Base-by-base conservation (phyloP, 2,113 vertebrate species). In the Anolis sagrei region DNA sequence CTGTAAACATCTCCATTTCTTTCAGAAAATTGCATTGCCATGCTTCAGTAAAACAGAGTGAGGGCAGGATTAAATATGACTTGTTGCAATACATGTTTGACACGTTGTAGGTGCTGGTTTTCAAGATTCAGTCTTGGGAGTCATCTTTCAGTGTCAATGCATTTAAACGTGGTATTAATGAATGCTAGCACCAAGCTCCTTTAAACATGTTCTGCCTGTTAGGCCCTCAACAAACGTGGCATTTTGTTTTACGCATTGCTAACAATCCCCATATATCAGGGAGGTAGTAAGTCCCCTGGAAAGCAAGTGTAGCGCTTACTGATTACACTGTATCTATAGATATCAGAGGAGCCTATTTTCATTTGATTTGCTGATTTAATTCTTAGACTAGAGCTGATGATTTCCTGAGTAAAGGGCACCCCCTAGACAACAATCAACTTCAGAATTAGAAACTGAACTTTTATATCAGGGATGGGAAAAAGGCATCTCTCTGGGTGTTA, bases 71-170 rank as follows among this genome's bases (percentile, higher is more conserved):
- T 51, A n/a, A 54, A 8, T 39, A 5, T 0, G 0, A 18, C 2
- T 84, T 0, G 0, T 1, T 61, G 32, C 54, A 73, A 16, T 5
- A 0, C 23, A 32, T 76, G 48, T 83, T 2, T 0, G 0, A 51
- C 21, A 49, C 1, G 2, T 21, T 48, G 27, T 8, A 75, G 69
- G 19, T 76, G 77, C 44, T 25, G 0, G 34, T 13, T 84, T 73
- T 4, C 19, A 49, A 48, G 79, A 39, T n/a, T 18, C 81, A 80
- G 32, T 49, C 25, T 19, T 25, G 54, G 32, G 68, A 85, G 14
- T 0, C 0, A 11, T 1, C 61, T n/a, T 62, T 85, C 51, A 51
- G 16, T 6, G 2, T 70, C 2, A 0, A 0, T 27, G 9, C 29
- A 66, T 76, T 68, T 29, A 34, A 36, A 32, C 68, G 29, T 66